Evolutionary conservation across 2,797 vertebrate genomes (phyloP).

Genomic region (Okamejei kenojei): DNA sequence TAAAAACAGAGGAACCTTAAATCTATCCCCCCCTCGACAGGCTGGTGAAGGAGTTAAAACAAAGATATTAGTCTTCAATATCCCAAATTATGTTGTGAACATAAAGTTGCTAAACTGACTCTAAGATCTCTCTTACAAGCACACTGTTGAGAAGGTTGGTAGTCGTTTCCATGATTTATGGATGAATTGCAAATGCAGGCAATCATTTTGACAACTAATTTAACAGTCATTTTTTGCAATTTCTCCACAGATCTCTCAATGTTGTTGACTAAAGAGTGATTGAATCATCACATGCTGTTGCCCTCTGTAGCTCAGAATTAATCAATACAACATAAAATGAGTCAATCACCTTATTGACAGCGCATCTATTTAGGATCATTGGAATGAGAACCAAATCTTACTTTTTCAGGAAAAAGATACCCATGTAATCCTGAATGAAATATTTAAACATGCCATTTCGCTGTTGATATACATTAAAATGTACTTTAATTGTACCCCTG

Average conservation of each 20-base stretch:
- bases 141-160: not conserved
- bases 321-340: conserved; percentile 19
- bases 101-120: not conserved
- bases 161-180: not conserved
- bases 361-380: not conserved
- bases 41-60: not conserved
- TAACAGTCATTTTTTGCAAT: not conserved
- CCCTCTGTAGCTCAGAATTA: conserved; percentile 26
- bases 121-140: not conserved
- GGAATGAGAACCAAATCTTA: not conserved
- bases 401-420: not conserved
- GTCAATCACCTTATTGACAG: not conserved
- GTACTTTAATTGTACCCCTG: not conserved
- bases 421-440: not conserved
- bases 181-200: not conserved
- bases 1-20: not conserved
- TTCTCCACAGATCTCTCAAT: not conserved
- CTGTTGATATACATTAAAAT: not conserved
- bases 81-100: not conserved
- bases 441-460: not conserved
- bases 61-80: not conserved
- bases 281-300: conserved; percentile 8
- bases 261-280: not conserved
- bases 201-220: conserved; percentile 23
- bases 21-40: no score